Conservation (phyloP, 37 sponge, comb jelly and placozoan genomes). For the Lycopodina hypogea region DNA sequence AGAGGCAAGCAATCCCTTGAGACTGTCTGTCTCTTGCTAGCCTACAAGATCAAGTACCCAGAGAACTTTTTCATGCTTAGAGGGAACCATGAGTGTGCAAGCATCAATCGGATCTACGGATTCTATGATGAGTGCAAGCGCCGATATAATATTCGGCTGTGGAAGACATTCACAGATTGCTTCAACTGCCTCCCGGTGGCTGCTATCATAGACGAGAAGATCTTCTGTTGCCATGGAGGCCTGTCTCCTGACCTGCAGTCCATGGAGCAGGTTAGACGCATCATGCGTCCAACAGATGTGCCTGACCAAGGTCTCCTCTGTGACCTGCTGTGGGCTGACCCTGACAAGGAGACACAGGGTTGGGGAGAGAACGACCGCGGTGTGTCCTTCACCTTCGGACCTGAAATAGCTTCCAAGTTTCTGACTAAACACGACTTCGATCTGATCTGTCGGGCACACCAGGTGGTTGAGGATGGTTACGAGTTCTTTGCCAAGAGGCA, state of each 20-base stretch:
- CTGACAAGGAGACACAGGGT: conserved; percentile 94
- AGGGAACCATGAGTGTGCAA: conserved; percentile 99
- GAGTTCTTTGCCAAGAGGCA: conserved; percentile 98
- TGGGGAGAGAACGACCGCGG: conserved; percentile 99
- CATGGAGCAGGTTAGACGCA: conserved; percentile 96
- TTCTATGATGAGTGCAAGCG: conserved; percentile 99
- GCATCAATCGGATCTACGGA: conserved; percentile 98
- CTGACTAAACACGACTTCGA: conserved; percentile 95
- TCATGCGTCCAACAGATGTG: conserved; percentile 99
- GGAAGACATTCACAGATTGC: conserved; percentile 99
- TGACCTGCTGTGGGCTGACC: conserved; percentile 98
- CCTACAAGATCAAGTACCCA: conserved; percentile 99
- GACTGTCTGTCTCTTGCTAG: conserved; percentile 93
- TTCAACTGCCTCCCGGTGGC: conserved; percentile 99
- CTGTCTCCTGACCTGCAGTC: conserved; percentile 96
- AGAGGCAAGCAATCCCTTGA: conserved; percentile 95
- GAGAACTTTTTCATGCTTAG: conserved; percentile 98
- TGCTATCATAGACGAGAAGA: conserved; percentile 98
- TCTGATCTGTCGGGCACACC: conserved; percentile 97
- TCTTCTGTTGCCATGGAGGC: conserved; percentile 99
- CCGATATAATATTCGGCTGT: conserved; percentile 95
- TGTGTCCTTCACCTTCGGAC: conserved; percentile 98
- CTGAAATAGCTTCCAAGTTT: conserved; percentile 96
- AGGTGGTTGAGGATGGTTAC: conserved; percentile 98
- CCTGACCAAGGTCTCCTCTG: conserved; percentile 98